A percentile compares a stretch with the other conserved stretches of the same genome.
Evolutionary conservation across 2,888 invertebrate species (phyloP).

Genomic region (Watsonalla cultraria): DNA sequence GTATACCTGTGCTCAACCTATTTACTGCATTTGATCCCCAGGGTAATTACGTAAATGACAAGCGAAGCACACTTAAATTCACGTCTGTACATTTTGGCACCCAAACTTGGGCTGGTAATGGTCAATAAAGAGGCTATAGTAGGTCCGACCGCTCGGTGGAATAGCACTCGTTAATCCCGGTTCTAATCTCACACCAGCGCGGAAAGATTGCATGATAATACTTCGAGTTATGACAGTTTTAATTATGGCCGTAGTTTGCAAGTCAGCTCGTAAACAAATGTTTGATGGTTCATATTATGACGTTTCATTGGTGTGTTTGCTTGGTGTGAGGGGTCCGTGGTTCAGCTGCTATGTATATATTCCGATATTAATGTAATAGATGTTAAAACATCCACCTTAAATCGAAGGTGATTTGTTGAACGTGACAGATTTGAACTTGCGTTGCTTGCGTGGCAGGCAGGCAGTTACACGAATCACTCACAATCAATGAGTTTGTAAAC

Average conservation of each 20-base stretch:
- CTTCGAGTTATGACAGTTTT: conserved; percentile 24
- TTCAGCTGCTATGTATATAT: too few species aligned
- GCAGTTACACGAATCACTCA: too few species aligned
- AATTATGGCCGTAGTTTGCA: conserved; percentile 3
- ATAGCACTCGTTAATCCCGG: conserved; percentile 40
- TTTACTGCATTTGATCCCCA: too few species aligned
- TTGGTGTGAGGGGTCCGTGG: too few species aligned
- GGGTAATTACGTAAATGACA: neutral
- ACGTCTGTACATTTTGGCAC: neutral
- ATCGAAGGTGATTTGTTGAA: too few species aligned
- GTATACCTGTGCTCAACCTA: too few species aligned
- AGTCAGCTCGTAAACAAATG: neutral
- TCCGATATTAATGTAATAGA: too few species aligned
- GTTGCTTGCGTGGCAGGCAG: too few species aligned
- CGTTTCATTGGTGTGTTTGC: too few species aligned
- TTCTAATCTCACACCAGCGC: conserved; percentile 36
- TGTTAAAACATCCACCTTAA: too few species aligned
- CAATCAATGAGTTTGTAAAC: too few species aligned
- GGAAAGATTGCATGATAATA: conserved; percentile 34
- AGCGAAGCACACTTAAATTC: neutral
- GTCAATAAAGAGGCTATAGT: conserved; percentile 52
- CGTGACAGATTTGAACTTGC: too few species aligned
- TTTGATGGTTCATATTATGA: neutral
- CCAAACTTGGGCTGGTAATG: conserved; percentile 28
- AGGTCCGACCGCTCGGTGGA: conserved; percentile 34